Evolutionary conservation across 2,113 vertebrate species (phyloP).

Genomic region (Tychaedon coryphoeus): DNA sequence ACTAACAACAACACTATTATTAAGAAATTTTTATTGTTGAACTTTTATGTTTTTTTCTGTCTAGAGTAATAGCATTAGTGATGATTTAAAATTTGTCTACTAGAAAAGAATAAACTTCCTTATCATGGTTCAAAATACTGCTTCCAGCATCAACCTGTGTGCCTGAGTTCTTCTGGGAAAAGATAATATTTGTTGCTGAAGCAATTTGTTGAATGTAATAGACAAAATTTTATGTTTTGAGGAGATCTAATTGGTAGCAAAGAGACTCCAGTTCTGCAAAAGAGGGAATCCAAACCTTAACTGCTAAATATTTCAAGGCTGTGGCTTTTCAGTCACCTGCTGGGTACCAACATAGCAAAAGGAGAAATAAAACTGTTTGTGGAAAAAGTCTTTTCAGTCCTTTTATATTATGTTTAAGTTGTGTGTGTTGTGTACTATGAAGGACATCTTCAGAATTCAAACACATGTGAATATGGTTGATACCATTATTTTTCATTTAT

Average conservation of each 20-base stretch:
- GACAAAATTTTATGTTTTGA: not conserved
- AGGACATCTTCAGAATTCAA: not conserved
- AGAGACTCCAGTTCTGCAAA: not conserved
- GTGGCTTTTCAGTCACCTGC: not conserved
- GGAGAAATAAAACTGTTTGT: not conserved
- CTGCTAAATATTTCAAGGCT: not conserved
- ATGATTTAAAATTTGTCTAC: not conserved
- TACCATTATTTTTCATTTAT: not conserved
- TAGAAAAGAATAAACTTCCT: not conserved
- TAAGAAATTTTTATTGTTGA: not conserved
- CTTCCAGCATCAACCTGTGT: not conserved
- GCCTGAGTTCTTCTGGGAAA: not conserved
- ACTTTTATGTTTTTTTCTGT: not conserved
- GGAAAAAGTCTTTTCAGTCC: not conserved
- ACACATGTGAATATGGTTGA: not conserved
- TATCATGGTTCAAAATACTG: not conserved
- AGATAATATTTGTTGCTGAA: not conserved
- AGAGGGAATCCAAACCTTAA: not conserved
- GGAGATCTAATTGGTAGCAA: not conserved
- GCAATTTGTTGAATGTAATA: not conserved
- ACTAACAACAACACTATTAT: not conserved
- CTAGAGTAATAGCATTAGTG: not conserved
- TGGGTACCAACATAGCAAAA: not conserved
- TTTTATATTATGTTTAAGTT: not conserved
- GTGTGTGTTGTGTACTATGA: not conserved